These are phyloP conservation scores for Mamestra brassicae DNA, from an alignment of 2,888 invertebrate genomes.

Conservation along the genomic window DNA sequence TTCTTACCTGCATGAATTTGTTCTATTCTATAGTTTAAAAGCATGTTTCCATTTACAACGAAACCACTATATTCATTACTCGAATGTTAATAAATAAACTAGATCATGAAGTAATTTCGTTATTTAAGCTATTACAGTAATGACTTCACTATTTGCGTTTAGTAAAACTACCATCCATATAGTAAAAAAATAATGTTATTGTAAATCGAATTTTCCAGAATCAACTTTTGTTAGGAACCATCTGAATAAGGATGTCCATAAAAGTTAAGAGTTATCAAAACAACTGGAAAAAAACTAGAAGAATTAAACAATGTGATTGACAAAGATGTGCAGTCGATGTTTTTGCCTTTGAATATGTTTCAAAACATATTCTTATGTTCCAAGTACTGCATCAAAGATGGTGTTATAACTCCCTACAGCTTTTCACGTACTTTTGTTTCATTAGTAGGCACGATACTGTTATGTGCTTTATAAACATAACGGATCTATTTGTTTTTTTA, in stretches of 20 bases:
- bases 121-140: background rate
- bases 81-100: background rate
- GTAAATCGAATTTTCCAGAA: background rate
- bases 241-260: background rate
- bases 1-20: too few species aligned
- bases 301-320: background rate
- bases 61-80: background rate
- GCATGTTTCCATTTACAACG: too few species aligned
- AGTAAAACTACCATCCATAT: background rate
- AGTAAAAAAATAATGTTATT: background rate
- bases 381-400: background rate
- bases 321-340: background rate
- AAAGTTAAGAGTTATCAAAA: background rate
- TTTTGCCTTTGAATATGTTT: conserved; percentile 2
- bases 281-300: background rate
- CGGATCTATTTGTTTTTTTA: background rate
- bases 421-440: background rate
- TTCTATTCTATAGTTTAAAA: too few species aligned
- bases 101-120: background rate
- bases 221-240: background rate
- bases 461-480: background rate
- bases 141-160: background rate
- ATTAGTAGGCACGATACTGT: background rate
- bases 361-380: background rate
- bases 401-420: background rate